phyloP scores from a whole-genome alignment of 2,113 vertebrate genomes.

The Phrynocephalus versicolor region DNA sequence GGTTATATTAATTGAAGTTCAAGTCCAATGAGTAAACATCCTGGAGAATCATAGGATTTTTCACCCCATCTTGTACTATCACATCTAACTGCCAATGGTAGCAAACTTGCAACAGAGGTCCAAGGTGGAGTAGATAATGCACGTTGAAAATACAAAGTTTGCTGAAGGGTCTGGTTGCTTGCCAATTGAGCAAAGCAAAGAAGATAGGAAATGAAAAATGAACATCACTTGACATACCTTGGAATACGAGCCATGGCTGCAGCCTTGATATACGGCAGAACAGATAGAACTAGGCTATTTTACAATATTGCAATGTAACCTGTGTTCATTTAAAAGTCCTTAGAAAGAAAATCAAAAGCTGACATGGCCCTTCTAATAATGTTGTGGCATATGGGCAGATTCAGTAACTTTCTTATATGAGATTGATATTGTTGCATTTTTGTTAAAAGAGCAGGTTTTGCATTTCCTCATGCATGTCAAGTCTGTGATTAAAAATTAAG shows the following conservation, averaged over 20 bases:
- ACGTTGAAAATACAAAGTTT: background rate
- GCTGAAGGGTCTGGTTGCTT: background rate
- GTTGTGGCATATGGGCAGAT: conserved; percentile 7
- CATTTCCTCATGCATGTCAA: conserved; percentile 28
- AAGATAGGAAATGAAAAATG: conserved; percentile 33
- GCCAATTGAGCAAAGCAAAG: conserved; percentile 14
- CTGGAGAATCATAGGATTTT: background rate
- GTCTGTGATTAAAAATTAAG: conserved; percentile 67
- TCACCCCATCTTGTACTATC: background rate
- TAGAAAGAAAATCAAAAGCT: conserved; percentile 22
- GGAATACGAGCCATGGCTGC: conserved; percentile 9
- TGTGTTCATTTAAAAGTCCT: conserved; percentile 9
- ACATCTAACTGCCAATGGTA: background rate
- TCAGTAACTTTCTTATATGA: background rate
- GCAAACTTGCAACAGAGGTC: background rate
- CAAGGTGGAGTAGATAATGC: no score
- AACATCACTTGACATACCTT: conserved; percentile 27
- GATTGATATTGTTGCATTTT: conserved; percentile 34
- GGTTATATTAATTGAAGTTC: background rate
- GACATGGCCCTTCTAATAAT: conserved; percentile 21
- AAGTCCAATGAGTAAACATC: background rate
- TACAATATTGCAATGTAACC: conserved; percentile 27
- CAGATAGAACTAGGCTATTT: conserved; percentile 40
- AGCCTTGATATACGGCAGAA: conserved; percentile 27
- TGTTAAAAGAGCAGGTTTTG: conserved; percentile 8